Evolutionary conservation across 2,797 vertebrate genomes (phyloP).

Genomic region (Lophotriccus pileatus): DNA sequence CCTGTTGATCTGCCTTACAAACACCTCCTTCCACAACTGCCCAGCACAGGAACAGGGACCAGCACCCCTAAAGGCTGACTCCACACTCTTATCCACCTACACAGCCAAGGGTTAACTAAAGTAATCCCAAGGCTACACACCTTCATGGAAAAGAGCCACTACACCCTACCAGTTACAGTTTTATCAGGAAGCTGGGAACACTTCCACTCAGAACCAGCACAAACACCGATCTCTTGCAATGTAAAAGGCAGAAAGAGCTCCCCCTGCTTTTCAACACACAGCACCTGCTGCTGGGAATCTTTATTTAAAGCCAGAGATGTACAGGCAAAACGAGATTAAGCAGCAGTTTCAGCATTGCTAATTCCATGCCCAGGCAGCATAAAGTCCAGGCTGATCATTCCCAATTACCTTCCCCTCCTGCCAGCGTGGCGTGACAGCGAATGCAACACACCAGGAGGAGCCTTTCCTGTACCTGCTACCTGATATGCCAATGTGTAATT

Average conservation of each 20-base stretch:
- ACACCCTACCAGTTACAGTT: neutral
- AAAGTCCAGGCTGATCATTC: neutral
- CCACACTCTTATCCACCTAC: neutral
- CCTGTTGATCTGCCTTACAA: neutral
- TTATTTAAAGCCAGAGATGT: neutral
- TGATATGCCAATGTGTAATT: neutral
- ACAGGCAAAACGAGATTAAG: neutral
- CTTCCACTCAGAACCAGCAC: neutral
- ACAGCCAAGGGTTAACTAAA: neutral
- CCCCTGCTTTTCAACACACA: neutral
- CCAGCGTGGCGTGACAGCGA: neutral
- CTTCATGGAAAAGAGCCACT: neutral
- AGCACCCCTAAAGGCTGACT: neutral
- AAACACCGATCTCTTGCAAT: neutral
- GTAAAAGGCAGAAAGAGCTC: neutral
- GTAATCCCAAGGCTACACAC: neutral
- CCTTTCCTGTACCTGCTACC: neutral
- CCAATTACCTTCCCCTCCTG: neutral
- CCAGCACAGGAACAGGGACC: neutral
- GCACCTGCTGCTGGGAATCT: neutral
- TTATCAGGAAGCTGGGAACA: neutral
- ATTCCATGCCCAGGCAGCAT: neutral
- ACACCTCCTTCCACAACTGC: neutral
- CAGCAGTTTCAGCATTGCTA: neutral
- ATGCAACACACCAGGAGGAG: neutral